Percentiles rank a stretch among this genome's conserved stretches.
These are phyloP conservation scores for Exocentrus adspersus DNA, from an alignment of 2,888 invertebrate genomes.

Conservation along the genomic window DNA sequence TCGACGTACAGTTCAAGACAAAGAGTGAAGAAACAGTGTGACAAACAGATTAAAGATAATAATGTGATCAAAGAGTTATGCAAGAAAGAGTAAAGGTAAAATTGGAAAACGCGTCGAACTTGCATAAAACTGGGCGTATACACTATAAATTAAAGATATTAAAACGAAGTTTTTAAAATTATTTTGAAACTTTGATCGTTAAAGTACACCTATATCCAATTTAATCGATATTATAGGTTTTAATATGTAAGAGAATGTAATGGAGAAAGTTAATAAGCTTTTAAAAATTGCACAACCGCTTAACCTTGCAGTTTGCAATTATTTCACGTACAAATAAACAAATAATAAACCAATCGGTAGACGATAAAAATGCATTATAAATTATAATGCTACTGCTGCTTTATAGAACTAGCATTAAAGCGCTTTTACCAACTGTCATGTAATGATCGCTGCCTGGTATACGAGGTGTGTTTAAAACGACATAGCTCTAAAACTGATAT, in stretches of 20 bases:
- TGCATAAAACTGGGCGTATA: constrained; percentile 37
- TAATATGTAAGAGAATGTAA: constrained; percentile 33
- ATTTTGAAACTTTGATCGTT: constrained; percentile 45
- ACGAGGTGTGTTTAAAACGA: neutral
- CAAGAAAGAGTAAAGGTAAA: constrained; percentile 6
- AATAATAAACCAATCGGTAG: constrained; percentile 29
- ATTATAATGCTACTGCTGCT: neutral
- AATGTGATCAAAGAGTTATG: constrained; percentile 20
- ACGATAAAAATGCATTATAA: constrained; percentile 7
- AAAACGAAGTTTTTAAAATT: constrained; percentile 45
- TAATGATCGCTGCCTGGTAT: too few species aligned
- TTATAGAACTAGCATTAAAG: constrained; percentile 1
- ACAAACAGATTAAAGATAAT: constrained; percentile 20
- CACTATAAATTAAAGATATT: constrained; percentile 50
- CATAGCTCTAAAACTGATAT: too few species aligned
- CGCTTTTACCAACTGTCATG: constrained; percentile 5
- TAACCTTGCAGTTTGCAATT: constrained; percentile 37
- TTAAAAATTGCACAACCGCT: constrained; percentile 34
- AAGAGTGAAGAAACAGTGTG: constrained; percentile 19
- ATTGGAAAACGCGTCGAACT: constrained; percentile 18
- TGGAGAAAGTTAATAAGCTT: constrained; percentile 42
- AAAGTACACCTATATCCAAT: constrained; percentile 39
- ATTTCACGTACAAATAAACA: constrained; percentile 31
- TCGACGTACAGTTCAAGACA: constrained; percentile 20
- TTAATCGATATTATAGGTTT: constrained; percentile 35